phyloP scores from a whole-genome alignment of 2,888 invertebrate genomes.

The Eupithecia inturbata region DNA sequence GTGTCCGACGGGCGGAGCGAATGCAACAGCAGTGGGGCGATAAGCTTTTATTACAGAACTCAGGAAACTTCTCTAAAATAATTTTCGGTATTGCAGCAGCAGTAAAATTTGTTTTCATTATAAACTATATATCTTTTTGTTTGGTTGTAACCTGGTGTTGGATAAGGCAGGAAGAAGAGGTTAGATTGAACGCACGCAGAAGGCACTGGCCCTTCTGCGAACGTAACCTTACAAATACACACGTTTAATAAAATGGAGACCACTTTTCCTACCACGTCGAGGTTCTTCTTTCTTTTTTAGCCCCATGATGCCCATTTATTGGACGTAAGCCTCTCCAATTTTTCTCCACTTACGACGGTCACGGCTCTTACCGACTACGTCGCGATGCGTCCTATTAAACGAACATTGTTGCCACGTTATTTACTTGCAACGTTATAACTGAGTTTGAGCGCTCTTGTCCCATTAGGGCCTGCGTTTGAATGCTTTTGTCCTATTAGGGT shows the following conservation, averaged over 20 bases:
- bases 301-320: background rate
- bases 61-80: background rate
- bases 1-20: background rate
- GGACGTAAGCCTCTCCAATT: background rate
- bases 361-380: background rate
- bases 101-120: too few species aligned
- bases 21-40: background rate
- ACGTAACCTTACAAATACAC: background rate
- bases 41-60: background rate
- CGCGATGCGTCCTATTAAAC: background rate
- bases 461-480: conserved; percentile 54
- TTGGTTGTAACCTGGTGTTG: background rate
- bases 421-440: conserved; percentile 58
- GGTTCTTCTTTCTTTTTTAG: background rate
- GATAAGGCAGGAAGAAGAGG: background rate
- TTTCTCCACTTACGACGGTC: conserved; percentile 4
- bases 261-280: background rate
- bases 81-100: background rate
- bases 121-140: too few species aligned
- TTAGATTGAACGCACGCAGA: background rate
- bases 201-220: background rate
- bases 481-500: conserved; percentile 32
- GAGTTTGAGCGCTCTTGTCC: conserved; percentile 71
- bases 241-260: background rate
- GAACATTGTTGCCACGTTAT: conserved; percentile 45